Evolutionary conservation across 2,888 invertebrate species (phyloP).

Genomic region (Hypolimnas misippus): DNA sequence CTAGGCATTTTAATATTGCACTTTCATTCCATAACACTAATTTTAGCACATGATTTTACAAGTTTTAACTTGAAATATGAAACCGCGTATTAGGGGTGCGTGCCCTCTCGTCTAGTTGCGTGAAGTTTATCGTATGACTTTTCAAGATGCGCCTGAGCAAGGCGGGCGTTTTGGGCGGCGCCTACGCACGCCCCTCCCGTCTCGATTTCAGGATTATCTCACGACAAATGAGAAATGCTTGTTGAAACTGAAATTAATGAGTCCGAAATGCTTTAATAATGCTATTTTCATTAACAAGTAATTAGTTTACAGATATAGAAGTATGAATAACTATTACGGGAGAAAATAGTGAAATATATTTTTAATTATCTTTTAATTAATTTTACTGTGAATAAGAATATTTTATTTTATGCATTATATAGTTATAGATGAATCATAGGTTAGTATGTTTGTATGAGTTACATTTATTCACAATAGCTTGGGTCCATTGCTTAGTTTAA

Average conservation of each 20-base stretch:
- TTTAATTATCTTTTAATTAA: too few relatives aligned
- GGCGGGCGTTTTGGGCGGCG: slow-evolving; percentile 77
- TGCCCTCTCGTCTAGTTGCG: slow-evolving; percentile 51
- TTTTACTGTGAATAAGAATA: too few relatives aligned
- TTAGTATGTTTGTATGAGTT: too few relatives aligned
- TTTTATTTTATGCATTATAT: too few relatives aligned
- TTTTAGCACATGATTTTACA: slow-evolving; percentile 44
- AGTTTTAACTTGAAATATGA: slow-evolving; percentile 18
- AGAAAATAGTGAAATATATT: too few relatives aligned
- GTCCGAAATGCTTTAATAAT: not conserved
- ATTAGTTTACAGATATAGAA: not conserved
- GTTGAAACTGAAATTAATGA: slow-evolving; percentile 50
- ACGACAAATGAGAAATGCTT: slow-evolving; percentile 48
- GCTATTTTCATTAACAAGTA: not conserved
- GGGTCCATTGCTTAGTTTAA: too few relatives aligned
- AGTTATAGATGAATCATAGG: too few relatives aligned
- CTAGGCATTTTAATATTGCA: slow-evolving; percentile 62
- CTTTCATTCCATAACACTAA: slow-evolving; percentile 46
- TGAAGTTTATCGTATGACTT: slow-evolving; percentile 64
- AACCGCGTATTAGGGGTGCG: slow-evolving; percentile 42
- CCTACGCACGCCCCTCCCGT: slow-evolving; percentile 69
- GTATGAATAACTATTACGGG: too few relatives aligned
- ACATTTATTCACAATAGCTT: too few relatives aligned
- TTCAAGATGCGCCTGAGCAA: slow-evolving; percentile 70
- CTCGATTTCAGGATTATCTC: slow-evolving; percentile 55